Conservation (phyloP, 2,888 invertebrate species). For the Schrankia costaestrigalis region DNA sequence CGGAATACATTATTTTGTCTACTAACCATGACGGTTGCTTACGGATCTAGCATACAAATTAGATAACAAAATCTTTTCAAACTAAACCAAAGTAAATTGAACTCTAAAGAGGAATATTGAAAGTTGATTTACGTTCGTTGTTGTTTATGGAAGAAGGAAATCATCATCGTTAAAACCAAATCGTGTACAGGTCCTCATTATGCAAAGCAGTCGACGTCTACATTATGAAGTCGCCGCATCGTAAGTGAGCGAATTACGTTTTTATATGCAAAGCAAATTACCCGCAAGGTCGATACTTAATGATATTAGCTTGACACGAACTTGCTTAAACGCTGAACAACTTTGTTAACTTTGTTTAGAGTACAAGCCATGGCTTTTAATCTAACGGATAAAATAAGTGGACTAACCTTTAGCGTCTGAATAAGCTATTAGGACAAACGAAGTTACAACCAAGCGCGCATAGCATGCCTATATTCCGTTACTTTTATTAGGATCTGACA, state of each 20-base stretch:
- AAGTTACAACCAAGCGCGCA: no score
- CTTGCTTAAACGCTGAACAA: no score
- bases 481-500: no score
- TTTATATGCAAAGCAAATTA: no score
- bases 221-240: conserved; percentile 50
- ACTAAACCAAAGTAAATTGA: conserved; percentile 14
- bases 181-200: conserved; percentile 71
- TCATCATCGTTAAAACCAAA: conserved; percentile 75
- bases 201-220: conserved; percentile 57
- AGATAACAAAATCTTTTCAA: conserved; percentile 42
- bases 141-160: conserved; percentile 33
- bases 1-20: conserved; percentile 60
- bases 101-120: conserved; percentile 14
- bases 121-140: conserved; percentile 26
- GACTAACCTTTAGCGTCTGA: no score
- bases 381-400: no score
- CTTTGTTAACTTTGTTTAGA: no score
- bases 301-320: no score
- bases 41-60: conserved; percentile 62
- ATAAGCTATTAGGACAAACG: no score
- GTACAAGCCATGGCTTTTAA: no score
- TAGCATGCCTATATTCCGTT: no score
- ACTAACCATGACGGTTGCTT: conserved; percentile 60
- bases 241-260: conserved; percentile 28
- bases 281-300: no score